Percentiles rank a stretch among this genome's conserved stretches.
These are phyloP conservation scores for Amblyornis subalaris DNA, from an alignment of 2,113 vertebrate species.

Conservation along the genomic window DNA sequence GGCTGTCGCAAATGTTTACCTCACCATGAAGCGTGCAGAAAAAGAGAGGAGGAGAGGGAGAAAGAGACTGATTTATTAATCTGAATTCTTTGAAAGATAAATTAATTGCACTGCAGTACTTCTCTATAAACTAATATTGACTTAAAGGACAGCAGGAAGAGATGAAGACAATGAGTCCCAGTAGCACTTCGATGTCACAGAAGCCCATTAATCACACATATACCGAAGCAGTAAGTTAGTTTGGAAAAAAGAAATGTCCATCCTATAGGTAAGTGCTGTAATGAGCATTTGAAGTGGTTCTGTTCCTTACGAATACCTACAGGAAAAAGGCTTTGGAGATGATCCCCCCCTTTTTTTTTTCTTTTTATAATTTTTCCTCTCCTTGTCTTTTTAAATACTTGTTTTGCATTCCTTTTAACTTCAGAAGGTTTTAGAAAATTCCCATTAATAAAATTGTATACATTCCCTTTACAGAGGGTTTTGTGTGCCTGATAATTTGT, in stretches of 20 bases:
- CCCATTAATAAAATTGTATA: not conserved
- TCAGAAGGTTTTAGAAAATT: not conserved
- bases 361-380: not conserved
- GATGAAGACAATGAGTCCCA: slow-evolving; percentile 39
- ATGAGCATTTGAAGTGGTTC: not conserved
- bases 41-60: not conserved
- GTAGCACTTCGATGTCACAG: not conserved
- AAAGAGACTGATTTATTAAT: slow-evolving; percentile 46
- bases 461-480: not conserved
- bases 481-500: not conserved
- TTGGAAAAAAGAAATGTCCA: not conserved
- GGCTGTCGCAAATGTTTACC: slow-evolving; percentile 7
- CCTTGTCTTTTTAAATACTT: not conserved
- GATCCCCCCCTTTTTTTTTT: not conserved
- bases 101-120: slow-evolving; percentile 53
- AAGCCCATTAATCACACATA: slow-evolving; percentile 53
- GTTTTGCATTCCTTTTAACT: not conserved
- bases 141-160: slow-evolving; percentile 60
- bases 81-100: slow-evolving; percentile 30
- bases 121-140: slow-evolving; percentile 67
- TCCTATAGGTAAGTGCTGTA: not conserved
- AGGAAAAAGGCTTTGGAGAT: not conserved
- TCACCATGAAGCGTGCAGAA: not conserved
- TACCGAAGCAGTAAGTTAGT: slow-evolving; percentile 56
- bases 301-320: not conserved